Percentiles rank a stretch among this genome's conserved stretches.
Evolutionary conservation across 2,888 invertebrate genomes (phyloP).

Genomic region (Cybosia mesomella): DNA sequence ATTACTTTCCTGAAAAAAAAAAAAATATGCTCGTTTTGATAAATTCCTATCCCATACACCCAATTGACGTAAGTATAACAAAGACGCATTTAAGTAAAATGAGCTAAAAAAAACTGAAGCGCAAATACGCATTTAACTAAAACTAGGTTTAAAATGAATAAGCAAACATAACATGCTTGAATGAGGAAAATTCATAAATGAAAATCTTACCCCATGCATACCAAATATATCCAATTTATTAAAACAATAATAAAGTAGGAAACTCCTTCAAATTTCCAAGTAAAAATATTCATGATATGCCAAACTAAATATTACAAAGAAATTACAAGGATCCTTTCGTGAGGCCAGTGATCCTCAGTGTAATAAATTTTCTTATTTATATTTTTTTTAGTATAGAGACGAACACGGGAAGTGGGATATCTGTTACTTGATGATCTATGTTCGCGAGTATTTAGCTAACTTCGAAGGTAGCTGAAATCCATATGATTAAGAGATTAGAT

Average conservation of each 20-base stretch:
- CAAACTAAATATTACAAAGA: neutral
- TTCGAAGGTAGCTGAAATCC: neutral
- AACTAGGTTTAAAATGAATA: neutral
- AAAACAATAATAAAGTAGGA: neutral
- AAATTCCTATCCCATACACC: neutral
- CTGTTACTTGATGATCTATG: conserved; percentile 5
- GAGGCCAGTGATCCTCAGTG: neutral
- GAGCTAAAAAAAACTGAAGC: no score
- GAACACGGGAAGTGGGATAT: neutral
- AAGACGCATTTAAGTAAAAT: neutral
- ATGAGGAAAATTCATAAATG: neutral
- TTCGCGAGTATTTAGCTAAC: conserved; percentile 6
- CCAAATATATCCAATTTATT: neutral
- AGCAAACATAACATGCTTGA: neutral
- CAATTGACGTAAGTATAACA: neutral
- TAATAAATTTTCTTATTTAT: neutral
- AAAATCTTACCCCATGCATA: neutral
- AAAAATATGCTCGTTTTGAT: neutral
- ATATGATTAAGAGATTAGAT: neutral
- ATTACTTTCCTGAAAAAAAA: no score
- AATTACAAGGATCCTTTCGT: neutral
- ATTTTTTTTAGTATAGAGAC: neutral
- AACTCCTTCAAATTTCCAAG: neutral
- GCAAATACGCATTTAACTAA: neutral
- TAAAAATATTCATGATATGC: neutral